Evolutionary conservation across 1,140 invertebrate species (phyloP), one percentile per base, ranked within the genome.

Genomic region (Melanaphis sacchari): DNA sequence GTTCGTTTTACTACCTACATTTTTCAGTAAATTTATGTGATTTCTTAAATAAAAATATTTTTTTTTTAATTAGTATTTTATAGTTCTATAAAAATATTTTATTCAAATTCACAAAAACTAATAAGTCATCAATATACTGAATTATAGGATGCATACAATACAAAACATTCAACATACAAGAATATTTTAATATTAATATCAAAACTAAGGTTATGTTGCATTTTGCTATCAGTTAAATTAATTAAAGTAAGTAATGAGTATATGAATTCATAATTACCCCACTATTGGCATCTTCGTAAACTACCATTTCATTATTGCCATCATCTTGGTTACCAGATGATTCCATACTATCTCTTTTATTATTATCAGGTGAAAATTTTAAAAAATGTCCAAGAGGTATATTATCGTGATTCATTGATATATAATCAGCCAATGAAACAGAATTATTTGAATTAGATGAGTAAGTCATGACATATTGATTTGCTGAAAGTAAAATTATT

Each of bases 361-460:
- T 97, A 94, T 96, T 97, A 94, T 97, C 97, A 1, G 97, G 97
- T 3, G 97, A 98, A 95, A 98, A 98, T 95, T 98, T 98, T 38
- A 98, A 96, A 94, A 98, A 97, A 95, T 98, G 97, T 97, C 91
- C 91, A 38, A 93, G 97, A 94, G 97, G 95, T 94, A 97, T 93
- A 66, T 87, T 93, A 59, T 90, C 90, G 38, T 93, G 91, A 31
- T 93, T 93, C 81, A 93, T 96, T 89, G 97, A 97, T 90, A 98
- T 96, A 95, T 98, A 98, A 95, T 98, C 97, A 31, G 97, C 97
- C 31, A 98, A 97, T 0, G 97, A 97, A 9, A 97, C 97, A 87
- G 94, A 94, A 81, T 93, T 90, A 26, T 81, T 93, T 54, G 88
- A 36, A 54, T 84, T 84, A 46, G 90, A 92, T 31, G 91, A 92